phyloP scores from a whole-genome alignment of 2,888 invertebrate genomes.

The Gisinianus flammeolus region DNA sequence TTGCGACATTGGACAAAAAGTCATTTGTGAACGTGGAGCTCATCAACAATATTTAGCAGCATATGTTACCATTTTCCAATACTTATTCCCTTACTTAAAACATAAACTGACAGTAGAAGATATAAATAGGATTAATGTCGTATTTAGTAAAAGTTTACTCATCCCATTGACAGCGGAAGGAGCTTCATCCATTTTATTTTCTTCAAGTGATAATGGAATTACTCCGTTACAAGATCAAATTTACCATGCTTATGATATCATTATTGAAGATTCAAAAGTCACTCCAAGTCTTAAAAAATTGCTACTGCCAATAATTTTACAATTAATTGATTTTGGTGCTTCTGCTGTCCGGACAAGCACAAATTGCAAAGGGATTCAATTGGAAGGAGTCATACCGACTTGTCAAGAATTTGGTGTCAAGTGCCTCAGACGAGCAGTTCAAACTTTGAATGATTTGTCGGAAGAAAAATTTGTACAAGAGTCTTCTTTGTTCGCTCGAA shows the following conservation, averaged over 20 bases:
- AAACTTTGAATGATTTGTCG: slow-evolving; percentile 46
- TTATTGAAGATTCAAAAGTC: slow-evolving; percentile 52
- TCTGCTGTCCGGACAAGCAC: slow-evolving; percentile 53
- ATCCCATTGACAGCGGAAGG: slow-evolving; percentile 82
- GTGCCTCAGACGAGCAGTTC: slow-evolving; percentile 54
- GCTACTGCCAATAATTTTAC: slow-evolving; percentile 54
- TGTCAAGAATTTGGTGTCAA: slow-evolving; percentile 58
- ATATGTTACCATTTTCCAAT: slow-evolving; percentile 92
- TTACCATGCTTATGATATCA: slow-evolving; percentile 53
- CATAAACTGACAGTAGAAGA: slow-evolving; percentile 75
- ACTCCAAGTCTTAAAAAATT: slow-evolving; percentile 46
- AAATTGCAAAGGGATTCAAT: slow-evolving; percentile 51
- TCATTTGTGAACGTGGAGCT: slow-evolving; percentile 62
- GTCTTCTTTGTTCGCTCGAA: slow-evolving; percentile 48
- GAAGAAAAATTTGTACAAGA: slow-evolving; percentile 51
- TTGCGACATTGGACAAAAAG: slow-evolving; percentile 56
- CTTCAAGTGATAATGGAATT: slow-evolving; percentile 78
- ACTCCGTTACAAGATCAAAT: slow-evolving; percentile 77
- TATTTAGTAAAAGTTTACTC: slow-evolving; percentile 77
- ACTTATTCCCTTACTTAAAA: slow-evolving; percentile 88
- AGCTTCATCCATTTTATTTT: slow-evolving; percentile 79
- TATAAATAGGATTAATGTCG: slow-evolving; percentile 78
- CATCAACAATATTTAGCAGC: slow-evolving; percentile 93
- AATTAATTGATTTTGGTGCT: slow-evolving; percentile 56
- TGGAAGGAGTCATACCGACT: slow-evolving; percentile 58